phyloP scores from a whole-genome alignment of 1,140 invertebrate genomes.

The Physella acuta region DNA sequence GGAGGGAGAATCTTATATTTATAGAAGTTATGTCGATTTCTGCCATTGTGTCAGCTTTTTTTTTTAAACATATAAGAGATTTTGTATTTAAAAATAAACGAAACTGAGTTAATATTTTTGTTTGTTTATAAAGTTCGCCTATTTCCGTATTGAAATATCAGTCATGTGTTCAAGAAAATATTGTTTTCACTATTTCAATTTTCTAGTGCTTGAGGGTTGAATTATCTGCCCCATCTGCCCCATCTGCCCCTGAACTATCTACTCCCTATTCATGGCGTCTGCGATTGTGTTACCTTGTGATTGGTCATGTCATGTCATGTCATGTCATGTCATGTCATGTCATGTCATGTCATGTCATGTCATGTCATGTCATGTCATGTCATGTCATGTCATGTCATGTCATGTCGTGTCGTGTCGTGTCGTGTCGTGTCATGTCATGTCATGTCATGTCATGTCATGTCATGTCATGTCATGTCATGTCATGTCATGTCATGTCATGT shows the following conservation, averaged over 20 bases:
- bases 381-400: constrained; percentile 16
- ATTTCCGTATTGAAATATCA: no score
- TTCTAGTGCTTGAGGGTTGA: neutral
- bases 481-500: constrained; percentile 2
- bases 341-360: constrained; percentile 16
- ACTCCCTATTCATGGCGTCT: neutral
- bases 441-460: constrained; percentile 15
- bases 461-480: constrained; percentile 15
- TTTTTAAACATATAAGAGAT: no score
- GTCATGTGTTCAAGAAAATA: no score
- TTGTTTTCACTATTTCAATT: no score
- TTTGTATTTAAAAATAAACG: no score
- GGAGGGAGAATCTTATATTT: no score
- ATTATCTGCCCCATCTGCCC: neutral
- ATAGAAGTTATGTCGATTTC: no score
- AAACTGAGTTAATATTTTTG: no score
- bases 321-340: constrained; percentile 13
- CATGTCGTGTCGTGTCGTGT: constrained; percentile 10
- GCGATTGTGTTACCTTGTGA: neutral
- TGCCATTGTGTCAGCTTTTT: no score
- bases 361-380: no score
- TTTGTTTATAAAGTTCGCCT: no score
- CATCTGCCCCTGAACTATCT: no score
- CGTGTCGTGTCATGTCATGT: constrained; percentile 17
- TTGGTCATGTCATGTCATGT: neutral